Conservation (phyloP, 2,113 vertebrate species). For the Cisticola juncidis region DNA sequence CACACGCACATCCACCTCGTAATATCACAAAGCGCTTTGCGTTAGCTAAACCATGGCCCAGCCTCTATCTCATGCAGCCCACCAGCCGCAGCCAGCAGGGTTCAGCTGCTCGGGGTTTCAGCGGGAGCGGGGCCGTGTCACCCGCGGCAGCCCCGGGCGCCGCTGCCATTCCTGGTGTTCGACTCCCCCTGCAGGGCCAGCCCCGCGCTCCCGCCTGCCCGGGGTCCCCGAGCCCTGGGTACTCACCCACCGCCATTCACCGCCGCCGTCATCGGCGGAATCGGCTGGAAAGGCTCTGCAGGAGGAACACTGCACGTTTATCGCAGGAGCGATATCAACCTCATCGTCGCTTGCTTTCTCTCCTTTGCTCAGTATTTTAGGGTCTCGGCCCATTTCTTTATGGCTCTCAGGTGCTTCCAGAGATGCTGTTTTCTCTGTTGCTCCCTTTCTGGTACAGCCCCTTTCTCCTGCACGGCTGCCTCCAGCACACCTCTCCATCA, state of each 20-base stretch:
- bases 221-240: no score
- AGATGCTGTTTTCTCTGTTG: neutral
- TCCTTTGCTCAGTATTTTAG: neutral
- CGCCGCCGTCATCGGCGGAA: fast-evolving
- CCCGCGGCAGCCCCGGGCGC: neutral
- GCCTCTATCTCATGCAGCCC: neutral
- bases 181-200: slow-evolving; percentile 73
- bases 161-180: slow-evolving; percentile 55
- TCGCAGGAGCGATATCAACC: neutral
- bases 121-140: neutral
- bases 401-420: neutral
- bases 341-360: neutral
- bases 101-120: neutral
- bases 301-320: fast-evolving
- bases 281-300: neutral
- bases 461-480: neutral
- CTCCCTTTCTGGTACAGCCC: neutral
- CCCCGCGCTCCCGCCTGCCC: neutral
- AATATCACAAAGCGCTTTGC: neutral
- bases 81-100: fast-evolving
- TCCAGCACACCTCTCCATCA: neutral
- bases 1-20: neutral
- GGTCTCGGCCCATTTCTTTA: neutral
- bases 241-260: neutral
- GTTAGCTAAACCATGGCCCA: neutral